A percentile compares a stretch with the other conserved stretches of the same genome.
Conservation (phyloP, 2,888 invertebrate genomes). For the Fabriciana adippe region DNA sequence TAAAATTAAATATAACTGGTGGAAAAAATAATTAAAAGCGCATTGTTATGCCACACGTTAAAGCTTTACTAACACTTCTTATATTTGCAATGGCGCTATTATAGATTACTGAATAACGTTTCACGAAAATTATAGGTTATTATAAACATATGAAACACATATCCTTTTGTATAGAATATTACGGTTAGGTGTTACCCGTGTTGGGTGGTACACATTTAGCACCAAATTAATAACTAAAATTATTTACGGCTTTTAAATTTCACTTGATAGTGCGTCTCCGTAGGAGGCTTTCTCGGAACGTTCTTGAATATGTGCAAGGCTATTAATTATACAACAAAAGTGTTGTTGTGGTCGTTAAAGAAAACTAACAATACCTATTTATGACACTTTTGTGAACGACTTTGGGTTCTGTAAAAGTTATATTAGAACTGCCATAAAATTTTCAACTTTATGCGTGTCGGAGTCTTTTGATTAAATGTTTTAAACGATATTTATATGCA, state of each 20-base stretch:
- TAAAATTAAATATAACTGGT: constrained; percentile 20
- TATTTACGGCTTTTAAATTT: constrained; percentile 59
- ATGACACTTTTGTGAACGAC: constrained; percentile 20
- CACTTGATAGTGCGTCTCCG: constrained; percentile 54
- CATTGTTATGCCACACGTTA: not conserved
- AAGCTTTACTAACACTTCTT: not conserved
- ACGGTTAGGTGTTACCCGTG: constrained; percentile 14
- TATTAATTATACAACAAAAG: constrained; percentile 69
- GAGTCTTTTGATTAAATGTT: not conserved
- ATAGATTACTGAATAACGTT: not conserved
- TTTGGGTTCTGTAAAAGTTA: constrained; percentile 29
- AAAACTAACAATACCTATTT: constrained; percentile 40
- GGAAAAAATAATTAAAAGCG: not conserved
- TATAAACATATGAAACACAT: not conserved
- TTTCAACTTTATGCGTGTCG: not conserved
- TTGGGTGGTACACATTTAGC: constrained; percentile 41
- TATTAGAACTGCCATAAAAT: not conserved
- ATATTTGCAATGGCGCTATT: not conserved
- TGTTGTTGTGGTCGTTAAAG: constrained; percentile 58
- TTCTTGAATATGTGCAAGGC: constrained; percentile 50
- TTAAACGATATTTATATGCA: not conserved
- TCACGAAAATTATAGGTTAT: not conserved
- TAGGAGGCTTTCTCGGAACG: constrained; percentile 67
- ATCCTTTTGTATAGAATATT: not conserved
- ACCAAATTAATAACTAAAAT: constrained; percentile 37